phyloP scores from a whole-genome alignment of 2,113 vertebrate genomes.

The Psephotus haematonotus region DNA sequence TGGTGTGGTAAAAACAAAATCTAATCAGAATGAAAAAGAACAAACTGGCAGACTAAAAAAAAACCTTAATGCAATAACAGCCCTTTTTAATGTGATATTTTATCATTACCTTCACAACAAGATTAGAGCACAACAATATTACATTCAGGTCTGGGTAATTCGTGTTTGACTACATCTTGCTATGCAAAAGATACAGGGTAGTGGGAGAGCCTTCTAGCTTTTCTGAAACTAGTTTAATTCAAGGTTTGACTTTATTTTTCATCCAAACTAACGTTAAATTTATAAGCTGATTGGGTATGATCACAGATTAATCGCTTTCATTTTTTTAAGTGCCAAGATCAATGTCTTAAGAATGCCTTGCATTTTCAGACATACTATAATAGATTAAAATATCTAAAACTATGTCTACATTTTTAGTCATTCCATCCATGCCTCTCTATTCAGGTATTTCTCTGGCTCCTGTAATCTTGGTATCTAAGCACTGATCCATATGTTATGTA shows the following conservation, averaged over 20 bases:
- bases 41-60: conserved; percentile 48
- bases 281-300: not conserved
- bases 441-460: not conserved
- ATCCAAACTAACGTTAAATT: not conserved
- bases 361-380: not conserved
- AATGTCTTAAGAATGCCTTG: not conserved
- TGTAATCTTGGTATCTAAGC: not conserved
- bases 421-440: not conserved
- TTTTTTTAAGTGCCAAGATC: not conserved
- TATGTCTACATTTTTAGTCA: not conserved
- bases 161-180: conserved; percentile 14
- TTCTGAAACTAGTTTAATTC: not conserved
- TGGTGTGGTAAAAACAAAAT: conserved; percentile 58
- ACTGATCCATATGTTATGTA: not conserved
- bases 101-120: conserved; percentile 60
- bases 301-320: not conserved
- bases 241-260: not conserved
- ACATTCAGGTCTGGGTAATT: conserved; percentile 52
- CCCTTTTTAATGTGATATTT: conserved; percentile 57
- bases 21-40: conserved; percentile 65
- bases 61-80: conserved; percentile 55
- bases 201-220: not conserved
- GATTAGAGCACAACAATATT: conserved; percentile 63
- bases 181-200: not conserved
- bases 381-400: not conserved